Evolutionary conservation across 2,888 invertebrate species (phyloP), one percentile per base, ranked within the genome.

Genomic region (Belgica antarctica): DNA sequence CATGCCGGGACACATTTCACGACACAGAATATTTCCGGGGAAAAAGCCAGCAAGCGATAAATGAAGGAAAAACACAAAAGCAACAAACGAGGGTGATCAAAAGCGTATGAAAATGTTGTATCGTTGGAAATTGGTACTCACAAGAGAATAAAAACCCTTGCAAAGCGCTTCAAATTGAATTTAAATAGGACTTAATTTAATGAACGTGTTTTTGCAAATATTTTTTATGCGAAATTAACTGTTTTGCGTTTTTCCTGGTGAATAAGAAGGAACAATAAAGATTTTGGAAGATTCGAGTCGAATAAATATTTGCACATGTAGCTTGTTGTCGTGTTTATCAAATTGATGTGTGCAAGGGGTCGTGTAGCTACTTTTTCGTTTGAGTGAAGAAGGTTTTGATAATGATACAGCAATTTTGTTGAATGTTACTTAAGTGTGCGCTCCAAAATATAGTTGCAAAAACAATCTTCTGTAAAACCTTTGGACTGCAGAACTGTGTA

Each of bases 181-280:
- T 68, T 68, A 68, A 68, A 68, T 68, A 28, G 31, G 68, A 68
- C 57, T 68, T 68, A 68, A 68, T 68, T 68, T 57, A 68, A 68
- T 68, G 68, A 68, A n/a, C 31, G 15, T 27, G 27, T 59, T 59
- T n/a, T 59, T 59, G 59, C 25, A 59, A 59, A 59, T 52, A 52
- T 52, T 52, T 52, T n/a, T 52, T 2, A 5, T 52, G 52, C 19
- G n/a, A 52, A 22, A 7, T 41, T 41, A 41, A 41, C n/a, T 41
- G n/a, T n/a, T 41, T 15, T 4, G 41, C 41, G 41, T 10, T 31
- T 31, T 31, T n/a, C n/a, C n/a, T n/a, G n/a, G n/a, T n/a, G n/a
- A n/a, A n/a, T n/a, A n/a, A 31, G 31, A 10, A 2, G 15, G 15
- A 41, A 41, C 41, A 41, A n/a, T 12, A 34, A 34, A 34, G 34